Conservation (phyloP, 2,888 invertebrate species). For the Erebia aethiops region DNA sequence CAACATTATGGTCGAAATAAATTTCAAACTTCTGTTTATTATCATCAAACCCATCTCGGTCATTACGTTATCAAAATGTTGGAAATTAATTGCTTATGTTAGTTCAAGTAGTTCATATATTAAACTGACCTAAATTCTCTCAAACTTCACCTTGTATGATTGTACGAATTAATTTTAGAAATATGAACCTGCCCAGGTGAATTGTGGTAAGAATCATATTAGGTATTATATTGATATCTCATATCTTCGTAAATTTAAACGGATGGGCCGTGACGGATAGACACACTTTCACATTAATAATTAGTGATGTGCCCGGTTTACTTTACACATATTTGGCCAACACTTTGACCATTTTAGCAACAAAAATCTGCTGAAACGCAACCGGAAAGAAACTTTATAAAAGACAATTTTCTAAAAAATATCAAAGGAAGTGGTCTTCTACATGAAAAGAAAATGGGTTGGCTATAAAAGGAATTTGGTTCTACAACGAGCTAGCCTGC, state of each 20-base stretch:
- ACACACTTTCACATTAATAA: no score
- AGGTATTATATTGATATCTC: no score
- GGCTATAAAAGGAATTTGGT: conserved; percentile 21
- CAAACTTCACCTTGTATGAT: not conserved
- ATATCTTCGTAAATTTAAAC: no score
- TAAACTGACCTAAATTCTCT: conserved; percentile 11
- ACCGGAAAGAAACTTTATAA: not conserved
- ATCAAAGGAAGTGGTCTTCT: conserved; percentile 8
- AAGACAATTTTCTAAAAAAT: not conserved
- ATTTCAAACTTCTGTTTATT: conserved; percentile 35
- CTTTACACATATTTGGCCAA: no score
- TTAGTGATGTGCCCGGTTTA: no score
- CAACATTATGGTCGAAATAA: conserved; percentile 29
- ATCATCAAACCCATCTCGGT: conserved; percentile 45
- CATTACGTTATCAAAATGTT: conserved; percentile 42
- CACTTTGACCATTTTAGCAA: no score
- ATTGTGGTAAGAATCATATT: no score
- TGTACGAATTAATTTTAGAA: not conserved
- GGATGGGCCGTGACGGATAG: no score
- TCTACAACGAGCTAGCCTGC: conserved; percentile 32
- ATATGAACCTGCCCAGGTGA: not conserved
- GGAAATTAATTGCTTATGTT: conserved; percentile 46
- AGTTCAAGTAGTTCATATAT: conserved; percentile 34
- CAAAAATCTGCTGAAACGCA: not conserved
- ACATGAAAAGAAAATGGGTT: conserved; percentile 20